These are phyloP conservation scores for Platichthys stellatus DNA, from an alignment of 2,113 vertebrate genomes.

Conservation along the genomic window DNA sequence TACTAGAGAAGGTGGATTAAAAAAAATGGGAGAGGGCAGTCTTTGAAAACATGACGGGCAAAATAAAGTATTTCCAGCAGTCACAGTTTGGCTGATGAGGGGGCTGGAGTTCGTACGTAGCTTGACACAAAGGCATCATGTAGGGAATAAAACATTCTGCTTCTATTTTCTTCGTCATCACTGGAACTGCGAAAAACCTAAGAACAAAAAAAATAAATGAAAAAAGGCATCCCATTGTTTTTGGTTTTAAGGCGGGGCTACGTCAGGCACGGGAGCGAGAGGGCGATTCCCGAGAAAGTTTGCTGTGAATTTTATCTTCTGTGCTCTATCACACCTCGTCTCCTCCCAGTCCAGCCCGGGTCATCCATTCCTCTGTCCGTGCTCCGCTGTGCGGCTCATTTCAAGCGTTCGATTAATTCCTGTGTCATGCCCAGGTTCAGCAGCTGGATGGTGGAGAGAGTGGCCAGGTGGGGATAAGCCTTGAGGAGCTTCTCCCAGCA, in stretches of 20 bases:
- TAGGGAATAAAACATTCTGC: constrained; percentile 59
- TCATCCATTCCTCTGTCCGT: constrained; percentile 13
- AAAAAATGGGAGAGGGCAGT: constrained; percentile 9
- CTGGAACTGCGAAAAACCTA: constrained; percentile 56
- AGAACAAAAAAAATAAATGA: constrained; percentile 15
- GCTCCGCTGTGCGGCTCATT: constrained; percentile 78
- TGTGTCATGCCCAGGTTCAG: constrained; percentile 96
- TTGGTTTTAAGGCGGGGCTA: constrained; percentile 83
- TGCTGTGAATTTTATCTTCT: constrained; percentile 34
- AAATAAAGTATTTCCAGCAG: constrained; percentile 37
- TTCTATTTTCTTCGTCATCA: constrained; percentile 48
- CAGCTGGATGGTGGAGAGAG: constrained; percentile 88
- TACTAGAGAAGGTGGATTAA: constrained; percentile 33
- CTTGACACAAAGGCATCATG: constrained; percentile 49
- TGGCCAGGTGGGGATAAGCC: constrained; percentile 89
- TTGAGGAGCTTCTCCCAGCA: constrained; percentile 95
- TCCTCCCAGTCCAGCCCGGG: constrained; percentile 32
- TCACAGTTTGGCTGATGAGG: constrained; percentile 39
- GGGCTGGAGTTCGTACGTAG: constrained; percentile 11
- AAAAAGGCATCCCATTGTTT: constrained; percentile 81
- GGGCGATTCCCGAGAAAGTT: constrained; percentile 29
- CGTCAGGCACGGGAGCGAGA: constrained; percentile 39
- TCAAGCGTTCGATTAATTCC: constrained; percentile 94
- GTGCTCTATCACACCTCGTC: constrained; percentile 44
- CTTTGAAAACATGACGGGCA: constrained; percentile 35